Evolutionary conservation across 23 tunicate genomes (phyloP), one percentile per base, ranked within the genome.

Genomic region (Clavelina lepadiformis): DNA sequence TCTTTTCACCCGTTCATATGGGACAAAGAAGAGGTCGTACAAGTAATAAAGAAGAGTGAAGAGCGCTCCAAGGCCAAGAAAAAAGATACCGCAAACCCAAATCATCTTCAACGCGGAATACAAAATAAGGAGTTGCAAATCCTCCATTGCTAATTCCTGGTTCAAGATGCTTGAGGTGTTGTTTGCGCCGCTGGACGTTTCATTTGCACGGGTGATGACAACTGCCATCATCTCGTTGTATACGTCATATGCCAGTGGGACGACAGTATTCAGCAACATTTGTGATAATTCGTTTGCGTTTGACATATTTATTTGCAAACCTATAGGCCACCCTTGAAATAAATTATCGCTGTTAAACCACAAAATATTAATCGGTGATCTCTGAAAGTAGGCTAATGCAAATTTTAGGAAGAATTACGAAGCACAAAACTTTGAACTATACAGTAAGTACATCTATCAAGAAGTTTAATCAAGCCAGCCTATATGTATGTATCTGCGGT

Each of bases 1-100:
- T 26, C 69, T 56, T 75, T 60, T 68, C 3, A 83, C 63, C 27
- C 66, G 33, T 11, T 74, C 63, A 25, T 31, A 46, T 5, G 91
- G 91, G 18, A 68, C 28, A 37, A 83, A 83, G 1, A 83, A 46
- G n/a, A 59, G 31, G 3, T 19, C 32, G 35, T 58, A 58, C 20
- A 59, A 31, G 31, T 7, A 23, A 23, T 55, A 71, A 11, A 71
- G 22, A 6, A 27, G n/a, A 2, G 32, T 28, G 25, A 7, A 53
- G n/a, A n/a, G 25, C 7, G 59, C 22, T 25, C 25, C 23, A 20
- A 25, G 7, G 25, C n/a, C 7, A 53, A 15, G 13, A 8, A 41
- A 41, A 8, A 41, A 11, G 15, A 41, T 41, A 15, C 13, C 11
- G 13, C 11, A 41, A 8, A 15, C 11, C 49, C 49, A 41, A 8